phyloP scores from a whole-genome alignment of 2,113 vertebrate species.

The Tangachromis dhanisi region DNA sequence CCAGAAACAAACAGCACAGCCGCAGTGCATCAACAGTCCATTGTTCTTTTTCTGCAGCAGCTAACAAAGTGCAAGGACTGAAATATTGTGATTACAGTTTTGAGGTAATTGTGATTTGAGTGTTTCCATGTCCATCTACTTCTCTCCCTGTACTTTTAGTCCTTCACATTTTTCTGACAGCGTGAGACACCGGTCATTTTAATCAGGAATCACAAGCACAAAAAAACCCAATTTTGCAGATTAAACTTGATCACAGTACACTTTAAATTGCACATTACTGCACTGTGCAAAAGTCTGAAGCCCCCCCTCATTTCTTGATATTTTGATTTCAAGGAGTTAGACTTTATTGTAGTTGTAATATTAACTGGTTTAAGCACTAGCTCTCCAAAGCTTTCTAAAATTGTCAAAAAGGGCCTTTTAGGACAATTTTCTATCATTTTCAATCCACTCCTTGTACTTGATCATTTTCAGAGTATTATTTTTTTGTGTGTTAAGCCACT shows the following conservation, averaged over 20 bases:
- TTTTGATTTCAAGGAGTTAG: neutral
- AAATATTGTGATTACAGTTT: neutral
- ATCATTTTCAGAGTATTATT: neutral
- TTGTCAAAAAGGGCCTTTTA: neutral
- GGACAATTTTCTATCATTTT: neutral
- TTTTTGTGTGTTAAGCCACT: neutral
- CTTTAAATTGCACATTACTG: neutral
- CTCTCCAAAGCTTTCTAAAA: neutral
- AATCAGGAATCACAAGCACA: neutral
- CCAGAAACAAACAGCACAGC: neutral
- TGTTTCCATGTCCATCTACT: neutral
- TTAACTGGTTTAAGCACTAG: neutral
- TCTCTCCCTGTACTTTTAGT: neutral
- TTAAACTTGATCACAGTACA: neutral
- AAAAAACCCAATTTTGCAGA: fast-evolving
- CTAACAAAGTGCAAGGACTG: neutral
- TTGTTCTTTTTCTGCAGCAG: neutral
- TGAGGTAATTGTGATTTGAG: neutral
- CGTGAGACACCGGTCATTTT: fast-evolving
- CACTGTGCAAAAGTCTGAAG: neutral
- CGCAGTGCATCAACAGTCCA: neutral
- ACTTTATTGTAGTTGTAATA: neutral
- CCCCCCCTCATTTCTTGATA: neutral
- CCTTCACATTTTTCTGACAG: neutral
- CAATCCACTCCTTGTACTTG: neutral